These are phyloP conservation scores for Lepidochrysops patricia DNA, from an alignment of 2,888 invertebrate genomes.

Conservation along the genomic window DNA sequence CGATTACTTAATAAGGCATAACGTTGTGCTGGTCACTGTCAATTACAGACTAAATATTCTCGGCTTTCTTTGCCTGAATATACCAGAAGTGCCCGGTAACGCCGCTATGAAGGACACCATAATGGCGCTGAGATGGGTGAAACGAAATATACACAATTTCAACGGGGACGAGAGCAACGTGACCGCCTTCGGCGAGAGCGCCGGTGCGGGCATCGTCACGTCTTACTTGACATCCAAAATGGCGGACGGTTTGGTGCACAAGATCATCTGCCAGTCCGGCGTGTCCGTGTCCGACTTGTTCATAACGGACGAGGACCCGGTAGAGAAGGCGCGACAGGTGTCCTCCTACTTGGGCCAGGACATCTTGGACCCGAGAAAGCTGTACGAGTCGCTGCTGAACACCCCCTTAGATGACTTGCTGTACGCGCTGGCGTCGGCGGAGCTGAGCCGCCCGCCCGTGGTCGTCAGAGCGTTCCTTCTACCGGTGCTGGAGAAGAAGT, in stretches of 20 bases:
- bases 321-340: slow-evolving; percentile 40
- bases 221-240: slow-evolving; percentile 45
- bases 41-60: slow-evolving; percentile 54
- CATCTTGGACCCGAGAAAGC: slow-evolving; percentile 28
- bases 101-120: slow-evolving; percentile 51
- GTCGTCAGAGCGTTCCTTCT: slow-evolving; percentile 39
- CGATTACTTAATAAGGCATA: slow-evolving; percentile 48
- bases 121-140: slow-evolving; percentile 56
- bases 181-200: slow-evolving; percentile 56
- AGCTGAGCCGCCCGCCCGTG: slow-evolving; percentile 33
- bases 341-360: slow-evolving; percentile 41
- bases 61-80: slow-evolving; percentile 52
- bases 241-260: slow-evolving; percentile 43
- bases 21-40: slow-evolving; percentile 52
- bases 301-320: slow-evolving; percentile 41
- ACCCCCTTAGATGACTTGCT: slow-evolving; percentile 44
- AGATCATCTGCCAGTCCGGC: slow-evolving; percentile 51
- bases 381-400: slow-evolving; percentile 40
- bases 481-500: slow-evolving; percentile 49
- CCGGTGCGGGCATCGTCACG: slow-evolving; percentile 40
- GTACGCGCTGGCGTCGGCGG: slow-evolving; percentile 35
- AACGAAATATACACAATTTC: slow-evolving; percentile 44
- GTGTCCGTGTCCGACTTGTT: slow-evolving; percentile 44
- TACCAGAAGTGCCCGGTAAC: slow-evolving; percentile 56
- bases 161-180: slow-evolving; percentile 51